Evolutionary conservation across 1,140 invertebrate species (phyloP).

Genomic region (Neodiprion lecontei): DNA sequence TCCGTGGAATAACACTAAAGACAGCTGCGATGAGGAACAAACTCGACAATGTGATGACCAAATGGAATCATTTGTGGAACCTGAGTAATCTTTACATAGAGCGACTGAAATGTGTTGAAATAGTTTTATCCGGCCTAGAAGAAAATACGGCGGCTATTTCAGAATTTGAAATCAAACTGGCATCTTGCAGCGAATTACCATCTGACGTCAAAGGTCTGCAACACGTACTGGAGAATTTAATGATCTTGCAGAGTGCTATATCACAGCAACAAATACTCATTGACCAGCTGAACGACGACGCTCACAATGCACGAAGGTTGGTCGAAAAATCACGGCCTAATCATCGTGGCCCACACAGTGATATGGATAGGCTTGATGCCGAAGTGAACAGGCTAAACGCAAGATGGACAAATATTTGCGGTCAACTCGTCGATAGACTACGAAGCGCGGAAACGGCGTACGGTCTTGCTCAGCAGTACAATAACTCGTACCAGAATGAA

Average conservation of each 20-base stretch:
- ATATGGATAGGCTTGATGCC: conserved; percentile 92
- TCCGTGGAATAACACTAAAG: conserved; percentile 82
- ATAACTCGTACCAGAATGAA: conserved; percentile 84
- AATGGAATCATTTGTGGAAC: conserved; percentile 92
- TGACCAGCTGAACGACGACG: conserved; percentile 90
- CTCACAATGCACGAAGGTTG: conserved; percentile 82
- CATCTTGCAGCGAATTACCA: conserved; percentile 83
- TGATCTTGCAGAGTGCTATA: conserved; percentile 81
- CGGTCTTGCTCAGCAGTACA: conserved; percentile 85
- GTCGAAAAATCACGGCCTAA: conserved; percentile 83
- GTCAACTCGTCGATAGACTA: conserved; percentile 88
- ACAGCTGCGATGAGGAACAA: conserved; percentile 90
- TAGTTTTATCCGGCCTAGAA: conserved; percentile 86
- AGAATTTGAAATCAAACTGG: conserved; percentile 90
- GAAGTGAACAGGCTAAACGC: conserved; percentile 88
- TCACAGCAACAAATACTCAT: conserved; percentile 85
- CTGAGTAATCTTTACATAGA: conserved; percentile 88
- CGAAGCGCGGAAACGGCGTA: conserved; percentile 86
- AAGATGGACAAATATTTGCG: conserved; percentile 91
- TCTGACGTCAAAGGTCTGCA: conserved; percentile 80
- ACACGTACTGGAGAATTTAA: conserved; percentile 75
- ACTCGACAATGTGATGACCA: conserved; percentile 84
- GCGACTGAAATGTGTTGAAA: conserved; percentile 89
- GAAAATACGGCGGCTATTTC: conserved; percentile 88
- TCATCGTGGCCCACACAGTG: conserved; percentile 74